Percentiles rank a stretch among this genome's conserved stretches.
Evolutionary conservation across 2,888 invertebrate genomes (phyloP).

Genomic region (Amiota mariae): DNA sequence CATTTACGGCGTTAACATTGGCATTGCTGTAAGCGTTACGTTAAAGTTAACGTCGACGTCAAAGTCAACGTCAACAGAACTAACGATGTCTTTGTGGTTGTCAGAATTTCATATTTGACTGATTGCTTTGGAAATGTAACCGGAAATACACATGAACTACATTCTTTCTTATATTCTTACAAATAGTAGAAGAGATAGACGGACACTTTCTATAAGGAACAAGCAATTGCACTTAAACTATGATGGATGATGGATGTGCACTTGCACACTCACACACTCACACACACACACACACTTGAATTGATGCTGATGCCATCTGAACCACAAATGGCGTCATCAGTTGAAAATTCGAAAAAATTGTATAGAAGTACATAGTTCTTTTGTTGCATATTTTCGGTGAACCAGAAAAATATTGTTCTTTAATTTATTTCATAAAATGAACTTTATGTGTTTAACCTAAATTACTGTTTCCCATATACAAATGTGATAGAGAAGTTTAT

Average conservation of each 20-base stretch:
- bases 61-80: conserved; percentile 19
- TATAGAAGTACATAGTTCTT: no score
- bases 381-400: no score
- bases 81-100: conserved; percentile 55
- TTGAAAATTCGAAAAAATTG: no score
- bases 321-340: neutral
- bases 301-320: neutral
- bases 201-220: no score
- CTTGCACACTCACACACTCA: neutral
- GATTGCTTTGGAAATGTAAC: conserved; percentile 61
- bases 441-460: no score
- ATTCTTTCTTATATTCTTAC: neutral
- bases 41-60: neutral
- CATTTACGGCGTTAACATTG: neutral
- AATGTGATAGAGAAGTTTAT: no score
- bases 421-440: no score
- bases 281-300: neutral
- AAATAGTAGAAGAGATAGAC: no score
- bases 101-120: conserved; percentile 63
- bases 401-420: no score
- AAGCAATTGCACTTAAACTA: conserved; percentile 21
- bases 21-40: neutral
- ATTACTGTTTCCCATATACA: no score
- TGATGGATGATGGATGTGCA: conserved; percentile 8
- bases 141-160: conserved; percentile 48